A percentile compares a stretch with the other conserved stretches of the same genome.
These are phyloP conservation scores for Orestias chungarensis DNA, from an alignment of 2,797 vertebrate genomes.

Conservation along the genomic window DNA sequence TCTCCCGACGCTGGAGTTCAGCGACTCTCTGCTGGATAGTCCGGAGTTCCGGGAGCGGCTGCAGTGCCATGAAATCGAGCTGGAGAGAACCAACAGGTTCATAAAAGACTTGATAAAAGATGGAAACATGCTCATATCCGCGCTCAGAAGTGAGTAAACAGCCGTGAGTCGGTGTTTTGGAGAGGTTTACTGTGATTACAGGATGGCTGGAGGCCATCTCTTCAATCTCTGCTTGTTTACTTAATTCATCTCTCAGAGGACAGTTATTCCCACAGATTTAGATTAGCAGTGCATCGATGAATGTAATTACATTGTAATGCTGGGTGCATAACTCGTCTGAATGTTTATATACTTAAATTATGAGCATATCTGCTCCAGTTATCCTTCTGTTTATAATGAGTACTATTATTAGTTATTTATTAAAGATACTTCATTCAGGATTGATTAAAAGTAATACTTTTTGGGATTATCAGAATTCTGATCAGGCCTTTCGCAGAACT, in stretches of 20 bases:
- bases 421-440: too few relatives aligned
- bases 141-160: constrained; percentile 87
- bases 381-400: too few relatives aligned
- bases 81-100: constrained; percentile 96
- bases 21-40: constrained; percentile 94
- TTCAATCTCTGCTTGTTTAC: constrained; percentile 11
- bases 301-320: constrained; percentile 9
- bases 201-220: constrained; percentile 21
- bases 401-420: too few relatives aligned
- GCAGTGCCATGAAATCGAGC: constrained; percentile 93
- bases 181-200: constrained; percentile 18
- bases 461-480: too few relatives aligned
- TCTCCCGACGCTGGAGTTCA: constrained; percentile 95
- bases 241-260: background rate
- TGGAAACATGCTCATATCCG: constrained; percentile 92
- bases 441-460: too few relatives aligned
- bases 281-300: background rate
- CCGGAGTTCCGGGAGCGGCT: constrained; percentile 94
- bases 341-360: too few relatives aligned
- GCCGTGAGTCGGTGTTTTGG: background rate
- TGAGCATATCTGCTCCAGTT: background rate
- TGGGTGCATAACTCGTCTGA: background rate
- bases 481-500: too few relatives aligned
- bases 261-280: background rate
- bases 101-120: constrained; percentile 97